These are phyloP conservation scores for Hemiprocne comata DNA, from an alignment of 2,113 vertebrate species.

Conservation along the genomic window DNA sequence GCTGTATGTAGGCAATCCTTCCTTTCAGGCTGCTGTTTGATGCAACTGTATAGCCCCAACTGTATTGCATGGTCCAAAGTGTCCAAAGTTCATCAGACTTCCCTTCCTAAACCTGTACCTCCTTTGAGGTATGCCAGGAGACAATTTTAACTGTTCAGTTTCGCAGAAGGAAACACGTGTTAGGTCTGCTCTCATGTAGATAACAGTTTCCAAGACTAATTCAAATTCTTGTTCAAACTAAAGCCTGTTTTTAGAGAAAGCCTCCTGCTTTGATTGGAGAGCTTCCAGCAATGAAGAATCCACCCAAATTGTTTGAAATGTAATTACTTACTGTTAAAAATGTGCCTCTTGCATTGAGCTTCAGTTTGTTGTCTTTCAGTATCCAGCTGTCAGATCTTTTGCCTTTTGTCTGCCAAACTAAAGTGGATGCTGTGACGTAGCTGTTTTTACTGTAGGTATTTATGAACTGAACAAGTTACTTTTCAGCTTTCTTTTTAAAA, in stretches of 20 bases:
- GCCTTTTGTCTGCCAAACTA: slow-evolving; percentile 11
- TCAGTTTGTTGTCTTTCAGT: slow-evolving; percentile 8
- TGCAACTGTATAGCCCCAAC: background rate
- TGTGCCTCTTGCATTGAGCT: background rate
- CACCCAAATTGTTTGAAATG: background rate
- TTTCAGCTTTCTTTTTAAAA: background rate
- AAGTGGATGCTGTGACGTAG: background rate
- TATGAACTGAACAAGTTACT: slow-evolving; percentile 2
- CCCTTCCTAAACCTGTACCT: background rate
- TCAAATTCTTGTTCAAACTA: background rate
- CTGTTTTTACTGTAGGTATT: background rate
- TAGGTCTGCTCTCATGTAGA: background rate
- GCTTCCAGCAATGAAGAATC: background rate
- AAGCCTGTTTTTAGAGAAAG: background rate
- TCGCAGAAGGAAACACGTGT: background rate
- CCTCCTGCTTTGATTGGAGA: slow-evolving; percentile 5
- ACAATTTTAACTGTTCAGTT: background rate
- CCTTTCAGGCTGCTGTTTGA: background rate
- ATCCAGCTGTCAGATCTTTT: slow-evolving; percentile 29
- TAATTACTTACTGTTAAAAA: slow-evolving; percentile 32
- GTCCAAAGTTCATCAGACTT: background rate
- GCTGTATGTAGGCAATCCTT: background rate
- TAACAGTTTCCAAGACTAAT: background rate
- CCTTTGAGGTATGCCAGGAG: background rate
- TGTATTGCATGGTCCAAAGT: background rate